These are phyloP conservation scores for Podarcis lilfordi DNA, from an alignment of 2,797 vertebrate genomes.

Conservation along the genomic window DNA sequence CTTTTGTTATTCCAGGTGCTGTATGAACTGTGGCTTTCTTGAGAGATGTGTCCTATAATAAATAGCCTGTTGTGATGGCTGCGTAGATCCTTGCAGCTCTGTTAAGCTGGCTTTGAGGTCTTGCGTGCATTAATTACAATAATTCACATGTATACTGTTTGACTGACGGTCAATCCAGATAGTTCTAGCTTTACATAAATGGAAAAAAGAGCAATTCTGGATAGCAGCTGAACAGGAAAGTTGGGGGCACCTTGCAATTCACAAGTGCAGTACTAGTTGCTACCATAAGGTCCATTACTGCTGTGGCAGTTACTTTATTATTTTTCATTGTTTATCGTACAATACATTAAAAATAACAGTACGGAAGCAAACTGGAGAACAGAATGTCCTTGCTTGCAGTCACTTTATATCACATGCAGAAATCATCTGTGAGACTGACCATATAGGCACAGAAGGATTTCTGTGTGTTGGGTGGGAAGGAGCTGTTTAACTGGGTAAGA, in stretches of 20 bases:
- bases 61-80: conserved; percentile 30
- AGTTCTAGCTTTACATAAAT: conserved; percentile 6
- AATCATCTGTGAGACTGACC: no score
- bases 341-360: no score
- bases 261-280: no score
- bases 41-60: conserved; percentile 26
- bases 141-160: conserved; percentile 54
- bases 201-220: conserved; percentile 24
- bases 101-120: conserved; percentile 45
- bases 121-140: conserved; percentile 52
- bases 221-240: background rate
- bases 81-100: background rate
- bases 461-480: no score
- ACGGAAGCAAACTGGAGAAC: no score
- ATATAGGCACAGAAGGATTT: no score
- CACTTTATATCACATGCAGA: no score
- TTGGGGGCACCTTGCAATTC: background rate
- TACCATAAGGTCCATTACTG: background rate
- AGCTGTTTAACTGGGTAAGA: no score
- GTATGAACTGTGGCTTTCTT: conserved; percentile 22
- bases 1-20: conserved; percentile 44
- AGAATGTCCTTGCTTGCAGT: no score
- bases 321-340: background rate
- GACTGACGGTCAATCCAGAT: conserved; percentile 27
- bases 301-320: background rate